Percentiles rank a stretch among this genome's conserved stretches.
Conservation (phyloP, 2,113 vertebrate genomes). For the Hemibagrus wyckioides region DNA sequence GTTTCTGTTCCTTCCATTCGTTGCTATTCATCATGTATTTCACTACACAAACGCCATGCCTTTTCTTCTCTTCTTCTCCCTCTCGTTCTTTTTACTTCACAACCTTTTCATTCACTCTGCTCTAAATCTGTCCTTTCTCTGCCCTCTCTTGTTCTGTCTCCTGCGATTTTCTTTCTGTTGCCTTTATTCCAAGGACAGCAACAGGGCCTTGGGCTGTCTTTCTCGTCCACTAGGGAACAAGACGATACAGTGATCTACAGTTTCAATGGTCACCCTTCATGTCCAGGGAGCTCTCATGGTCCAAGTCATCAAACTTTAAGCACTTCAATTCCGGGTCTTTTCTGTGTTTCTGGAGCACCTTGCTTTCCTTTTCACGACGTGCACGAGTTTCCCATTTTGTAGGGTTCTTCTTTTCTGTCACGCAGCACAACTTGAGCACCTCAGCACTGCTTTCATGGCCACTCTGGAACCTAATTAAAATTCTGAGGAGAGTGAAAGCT, state of each 20-base stretch:
- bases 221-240: conserved; percentile 9
- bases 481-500: conserved; percentile 42
- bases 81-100: background rate
- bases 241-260: background rate
- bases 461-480: conserved; percentile 46
- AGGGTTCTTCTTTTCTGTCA: conserved; percentile 32
- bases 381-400: background rate
- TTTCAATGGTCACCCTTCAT: background rate
- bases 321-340: conserved; percentile 8
- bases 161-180: background rate
- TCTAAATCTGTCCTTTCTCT: conserved; percentile 11
- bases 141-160: background rate
- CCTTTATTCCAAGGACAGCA: conserved; percentile 41
- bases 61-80: background rate
- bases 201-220: conserved; percentile 1
- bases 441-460: conserved; percentile 11
- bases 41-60: background rate
- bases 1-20: background rate
- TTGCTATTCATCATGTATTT: background rate
- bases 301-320: conserved; percentile 49
- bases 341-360: conserved; percentile 9
- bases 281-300: conserved; percentile 26
- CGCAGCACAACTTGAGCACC: conserved; percentile 22
- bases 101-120: background rate
- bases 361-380: background rate